Evolutionary conservation across 2,888 invertebrate species (phyloP).

Genomic region (Epirrita christyi): DNA sequence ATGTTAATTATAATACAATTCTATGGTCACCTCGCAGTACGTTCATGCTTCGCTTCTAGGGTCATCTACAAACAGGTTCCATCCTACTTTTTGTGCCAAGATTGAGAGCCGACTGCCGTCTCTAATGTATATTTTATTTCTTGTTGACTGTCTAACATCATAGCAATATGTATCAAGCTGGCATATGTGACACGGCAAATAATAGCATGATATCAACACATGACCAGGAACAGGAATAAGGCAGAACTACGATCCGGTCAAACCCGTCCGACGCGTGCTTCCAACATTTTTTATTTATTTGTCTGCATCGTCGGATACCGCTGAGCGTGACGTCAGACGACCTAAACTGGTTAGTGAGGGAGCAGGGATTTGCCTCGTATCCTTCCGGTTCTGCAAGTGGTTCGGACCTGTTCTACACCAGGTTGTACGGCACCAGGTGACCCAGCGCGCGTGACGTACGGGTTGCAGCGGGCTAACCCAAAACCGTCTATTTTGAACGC

Average conservation of each 20-base stretch:
- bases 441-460: constrained; percentile 70
- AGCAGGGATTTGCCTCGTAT: constrained; percentile 84
- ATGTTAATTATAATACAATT: neutral
- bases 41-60: neutral
- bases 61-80: neutral
- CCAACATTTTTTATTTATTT: constrained; percentile 85
- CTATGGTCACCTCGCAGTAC: neutral
- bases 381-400: constrained; percentile 84
- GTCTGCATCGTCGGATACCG: constrained; percentile 83
- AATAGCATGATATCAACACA: constrained; percentile 67
- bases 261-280: constrained; percentile 84
- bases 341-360: constrained; percentile 85
- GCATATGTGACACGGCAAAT: constrained; percentile 53
- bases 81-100: constrained; percentile 2
- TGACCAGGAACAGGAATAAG: constrained; percentile 84
- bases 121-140: constrained; percentile 8
- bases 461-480: constrained; percentile 51
- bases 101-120: constrained; percentile 2
- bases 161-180: constrained; percentile 20
- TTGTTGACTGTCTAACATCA: constrained; percentile 9
- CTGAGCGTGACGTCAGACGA: constrained; percentile 83
- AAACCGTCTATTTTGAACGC: constrained; percentile 56
- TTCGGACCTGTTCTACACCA: constrained; percentile 82
- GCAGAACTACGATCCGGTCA: constrained; percentile 84
- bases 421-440: constrained; percentile 72